Conservation (phyloP, 2,113 vertebrate species). For the Ictalurus furcatus region DNA sequence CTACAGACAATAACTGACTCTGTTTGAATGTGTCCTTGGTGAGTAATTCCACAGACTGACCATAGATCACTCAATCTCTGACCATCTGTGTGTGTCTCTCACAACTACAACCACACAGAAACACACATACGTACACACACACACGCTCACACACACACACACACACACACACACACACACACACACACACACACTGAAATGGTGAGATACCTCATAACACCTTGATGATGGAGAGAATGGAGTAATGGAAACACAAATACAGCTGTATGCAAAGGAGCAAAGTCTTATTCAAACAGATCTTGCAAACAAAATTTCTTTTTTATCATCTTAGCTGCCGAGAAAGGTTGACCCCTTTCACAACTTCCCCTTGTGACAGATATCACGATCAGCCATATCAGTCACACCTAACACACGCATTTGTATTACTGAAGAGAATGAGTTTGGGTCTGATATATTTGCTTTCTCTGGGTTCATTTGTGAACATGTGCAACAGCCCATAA, state of each 20-base stretch:
- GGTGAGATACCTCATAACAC: not conserved
- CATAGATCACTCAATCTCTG: not conserved
- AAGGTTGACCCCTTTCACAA: not conserved
- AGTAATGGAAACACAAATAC: not conserved
- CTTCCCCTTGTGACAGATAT: not conserved
- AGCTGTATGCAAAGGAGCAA: not conserved
- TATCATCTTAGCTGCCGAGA: not conserved
- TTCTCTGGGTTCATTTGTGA: not conserved
- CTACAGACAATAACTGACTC: not conserved
- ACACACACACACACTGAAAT: not conserved
- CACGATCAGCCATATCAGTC: not conserved
- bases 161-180: not conserved
- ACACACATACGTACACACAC: not conserved
- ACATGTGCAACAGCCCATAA: not conserved
- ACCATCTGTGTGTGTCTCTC: not conserved
- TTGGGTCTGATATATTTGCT: not conserved
- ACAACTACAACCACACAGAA: not conserved
- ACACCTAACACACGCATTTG: not conserved
- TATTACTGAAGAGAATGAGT: not conserved
- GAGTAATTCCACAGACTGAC: not conserved
- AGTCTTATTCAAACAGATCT: not conserved
- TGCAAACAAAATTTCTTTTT: not conserved
- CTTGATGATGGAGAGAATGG: not conserved
- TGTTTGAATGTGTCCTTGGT: not conserved
- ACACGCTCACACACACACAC: slow-evolving; percentile 1